Base-by-base conservation (phyloP, 2,113 vertebrate species). In the Myotis lucifugus region DNA sequence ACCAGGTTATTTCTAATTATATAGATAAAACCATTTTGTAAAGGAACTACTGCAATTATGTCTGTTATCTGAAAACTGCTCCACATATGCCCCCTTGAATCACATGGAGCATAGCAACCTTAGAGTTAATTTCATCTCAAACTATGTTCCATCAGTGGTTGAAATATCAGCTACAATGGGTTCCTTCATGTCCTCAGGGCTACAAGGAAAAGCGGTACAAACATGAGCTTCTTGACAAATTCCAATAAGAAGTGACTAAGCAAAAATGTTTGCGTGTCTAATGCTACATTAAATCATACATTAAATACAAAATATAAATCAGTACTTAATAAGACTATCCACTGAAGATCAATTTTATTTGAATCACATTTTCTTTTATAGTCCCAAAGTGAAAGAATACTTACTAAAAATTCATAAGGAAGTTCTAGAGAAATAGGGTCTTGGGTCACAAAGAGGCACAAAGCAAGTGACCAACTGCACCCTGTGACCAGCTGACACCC, bases 81-180 rank as follows among this genome's bases (percentile, higher is more conserved):
- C 46, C 15, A 0, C 74, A 52, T 50, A 17, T 66, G 14, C 32
- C n/a, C n/a, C 34, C 48, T 18, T 66, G 54, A 95, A 34, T 84
- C n/a, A 29, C 42, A n/a, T 8, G 12, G n/a, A 56, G 83, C 23
- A 66, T 4, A 77, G 8, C 25, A 87, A 92, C 82, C 42, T 61
- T 70, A 48, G 8, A 85, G 29, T 76, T 91, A 69, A 86, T 73
- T 87, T 94, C 82, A 90, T 66, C 82, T 14, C 54, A 90, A 42
- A 83, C n/a, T 56, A 4, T 46, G 18, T 40, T 40, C 89, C 69
- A 83, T 50, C 69, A 92, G 17, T 54, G 59, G 25, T 2, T 94
- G 69, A 86, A 86, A 70, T 8, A 85, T 85, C 15, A 87, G 70
- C 54, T 78, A 83, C 48, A 73, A 37, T 29, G 54, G n/a, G 40